Evolutionary conservation across 2,113 vertebrate genomes (phyloP).

Genomic region (Elgaria multicarinata): DNA sequence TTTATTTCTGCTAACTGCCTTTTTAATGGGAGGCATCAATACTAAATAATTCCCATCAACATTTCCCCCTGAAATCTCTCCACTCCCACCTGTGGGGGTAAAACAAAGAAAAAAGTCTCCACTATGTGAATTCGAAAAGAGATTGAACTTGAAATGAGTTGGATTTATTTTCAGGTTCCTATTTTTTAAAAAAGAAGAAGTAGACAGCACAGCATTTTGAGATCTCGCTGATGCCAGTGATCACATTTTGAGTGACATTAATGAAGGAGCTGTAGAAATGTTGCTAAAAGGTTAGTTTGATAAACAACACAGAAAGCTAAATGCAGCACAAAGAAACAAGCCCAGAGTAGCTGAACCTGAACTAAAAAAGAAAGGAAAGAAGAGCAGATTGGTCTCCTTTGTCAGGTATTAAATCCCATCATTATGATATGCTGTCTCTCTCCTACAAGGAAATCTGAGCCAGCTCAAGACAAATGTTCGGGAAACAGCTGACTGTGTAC

Average conservation of each 20-base stretch:
- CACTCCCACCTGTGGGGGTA: no score
- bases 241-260: not conserved
- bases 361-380: not conserved
- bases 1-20: no score
- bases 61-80: no score
- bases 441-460: not conserved
- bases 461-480: not conserved
- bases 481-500: conserved; percentile 5
- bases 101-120: no score
- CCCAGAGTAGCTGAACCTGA: not conserved
- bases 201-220: not conserved
- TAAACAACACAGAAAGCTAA: not conserved
- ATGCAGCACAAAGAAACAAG: not conserved
- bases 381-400: not conserved
- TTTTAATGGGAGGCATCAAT: no score
- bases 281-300: not conserved
- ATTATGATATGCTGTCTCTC: not conserved
- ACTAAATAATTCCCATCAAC: no score
- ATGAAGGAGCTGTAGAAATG: not conserved
- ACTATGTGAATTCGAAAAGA: not conserved
- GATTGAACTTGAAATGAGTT: not conserved
- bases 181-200: not conserved
- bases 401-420: not conserved
- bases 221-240: not conserved
- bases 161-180: not conserved